Evolutionary conservation across 2,797 vertebrate species (phyloP), one percentile per base, ranked within the genome.

Genomic region (Gadopsis marmoratus): DNA sequence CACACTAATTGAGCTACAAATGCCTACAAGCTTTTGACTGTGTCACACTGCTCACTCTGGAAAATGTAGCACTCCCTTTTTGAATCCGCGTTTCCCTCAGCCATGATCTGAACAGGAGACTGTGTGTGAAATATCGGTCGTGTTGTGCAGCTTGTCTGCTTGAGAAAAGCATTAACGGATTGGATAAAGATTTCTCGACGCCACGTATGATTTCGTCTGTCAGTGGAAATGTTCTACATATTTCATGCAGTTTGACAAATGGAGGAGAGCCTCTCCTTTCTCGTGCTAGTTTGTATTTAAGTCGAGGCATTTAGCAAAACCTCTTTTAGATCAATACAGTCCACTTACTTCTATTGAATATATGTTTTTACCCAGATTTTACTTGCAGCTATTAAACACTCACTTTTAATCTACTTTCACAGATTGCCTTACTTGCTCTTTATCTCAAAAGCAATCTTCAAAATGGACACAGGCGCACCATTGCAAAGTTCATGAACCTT

Each of bases 1-100:
- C 45, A 37, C 50, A 33, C 45, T 55, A 48, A 59, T 43, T 54
- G 70, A 84, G 58, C 79, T 11, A 33, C 56, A 78, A 54, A 71
- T 50, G 61, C 67, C 31, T 55, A 2, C 19, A 8, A 69, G 70
- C 75, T 76, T 66, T 7, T 45, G 47, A 63, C 4, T 58, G n/a
- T 61, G 65, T 35, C 26, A 21, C 61, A 7, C 33, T 19, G 16
- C 47, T 45, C 48, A 14, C 66, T 67, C 19, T 31, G 56, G 11
- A 62, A 75, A 72, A 58, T 43, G 74, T 58, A 11, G 11, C 31
- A 33, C 21, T 50, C 45, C 1, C 48, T 63, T 51, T 43, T 41
- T 2, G 4, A 10, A 77, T 74, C 55, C 70, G 29, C 1, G 59
- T 76, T 69, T 41, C 10, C 5, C 17, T 35, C 9, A 0, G 8